These are phyloP conservation scores for Porites rus DNA, from an alignment of 92 coral and sea anemone species.

Conservation along the genomic window DNA sequence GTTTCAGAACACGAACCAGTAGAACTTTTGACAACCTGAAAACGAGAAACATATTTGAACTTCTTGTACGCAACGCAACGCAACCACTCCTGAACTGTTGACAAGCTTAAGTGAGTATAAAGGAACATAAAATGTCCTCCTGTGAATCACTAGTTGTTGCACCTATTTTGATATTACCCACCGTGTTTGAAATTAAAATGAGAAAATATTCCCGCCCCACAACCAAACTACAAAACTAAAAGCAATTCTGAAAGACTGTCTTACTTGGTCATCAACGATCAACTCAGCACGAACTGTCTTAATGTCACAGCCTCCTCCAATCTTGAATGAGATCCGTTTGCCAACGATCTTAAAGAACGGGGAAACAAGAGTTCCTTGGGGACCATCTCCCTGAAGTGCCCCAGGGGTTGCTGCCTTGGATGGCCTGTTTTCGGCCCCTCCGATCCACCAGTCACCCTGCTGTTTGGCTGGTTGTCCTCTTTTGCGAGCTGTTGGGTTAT, in stretches of 20 bases:
- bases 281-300: background rate
- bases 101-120: background rate
- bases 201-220: background rate
- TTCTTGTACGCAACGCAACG: background rate
- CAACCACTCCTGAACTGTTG: background rate
- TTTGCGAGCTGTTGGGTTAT: too few relatives aligned
- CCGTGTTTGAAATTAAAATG: background rate
- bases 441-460: background rate
- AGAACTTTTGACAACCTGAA: background rate
- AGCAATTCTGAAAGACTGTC: background rate
- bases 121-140: too few relatives aligned
- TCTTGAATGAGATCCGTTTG: background rate
- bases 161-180: too few relatives aligned
- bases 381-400: background rate
- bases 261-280: background rate
- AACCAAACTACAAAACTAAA: background rate
- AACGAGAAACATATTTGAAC: too few relatives aligned
- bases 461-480: too few relatives aligned
- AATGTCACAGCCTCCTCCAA: constrained; percentile 1
- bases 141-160: too few relatives aligned
- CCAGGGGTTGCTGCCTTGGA: background rate
- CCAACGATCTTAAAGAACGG: background rate
- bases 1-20: background rate
- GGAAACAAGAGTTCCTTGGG: background rate
- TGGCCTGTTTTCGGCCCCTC: background rate